Evolutionary conservation across 2,113 vertebrate species (phyloP).

Genomic region (Lampris incognitus): DNA sequence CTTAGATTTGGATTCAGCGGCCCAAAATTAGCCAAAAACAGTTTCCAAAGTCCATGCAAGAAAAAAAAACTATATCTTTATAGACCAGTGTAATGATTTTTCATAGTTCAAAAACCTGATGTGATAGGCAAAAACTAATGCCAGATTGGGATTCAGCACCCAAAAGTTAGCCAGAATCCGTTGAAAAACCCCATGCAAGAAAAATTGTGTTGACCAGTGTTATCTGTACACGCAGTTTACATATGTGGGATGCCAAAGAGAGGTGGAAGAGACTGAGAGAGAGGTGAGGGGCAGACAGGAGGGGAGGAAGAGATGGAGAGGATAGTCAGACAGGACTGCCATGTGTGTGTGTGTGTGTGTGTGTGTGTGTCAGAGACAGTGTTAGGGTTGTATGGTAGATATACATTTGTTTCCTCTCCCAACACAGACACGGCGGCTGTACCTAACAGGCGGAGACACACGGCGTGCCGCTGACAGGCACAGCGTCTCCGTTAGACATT

Average conservation of each 20-base stretch:
- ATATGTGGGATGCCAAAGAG: slow-evolving; percentile 1
- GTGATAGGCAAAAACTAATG: too few species aligned
- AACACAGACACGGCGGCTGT: slow-evolving; percentile 2
- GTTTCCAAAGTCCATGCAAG: too few species aligned
- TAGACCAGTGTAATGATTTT: too few species aligned
- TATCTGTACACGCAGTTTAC: slow-evolving; percentile 10
- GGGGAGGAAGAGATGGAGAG: neutral
- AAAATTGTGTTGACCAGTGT: neutral
- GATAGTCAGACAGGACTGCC: too few species aligned
- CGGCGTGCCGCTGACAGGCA: slow-evolving; percentile 34
- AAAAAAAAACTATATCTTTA: too few species aligned
- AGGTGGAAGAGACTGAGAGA: slow-evolving; percentile 21
- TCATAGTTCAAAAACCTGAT: too few species aligned
- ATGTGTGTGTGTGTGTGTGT: too few species aligned
- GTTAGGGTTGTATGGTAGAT: slow-evolving; percentile 29
- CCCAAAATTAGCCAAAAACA: too few species aligned
- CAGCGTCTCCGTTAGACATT: slow-evolving; percentile 47
- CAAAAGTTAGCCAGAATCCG: too few species aligned
- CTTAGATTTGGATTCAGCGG: too few species aligned
- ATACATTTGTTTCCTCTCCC: slow-evolving; percentile 28
- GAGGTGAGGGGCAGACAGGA: slow-evolving; percentile 4
- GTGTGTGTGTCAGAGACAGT: slow-evolving; percentile 9
- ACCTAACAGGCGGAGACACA: slow-evolving; percentile 1
- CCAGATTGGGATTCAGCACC: too few species aligned
- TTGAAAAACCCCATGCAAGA: too few species aligned